Conservation (phyloP, 1,140 invertebrate genomes). For the Elymnias hypermnestra region DNA sequence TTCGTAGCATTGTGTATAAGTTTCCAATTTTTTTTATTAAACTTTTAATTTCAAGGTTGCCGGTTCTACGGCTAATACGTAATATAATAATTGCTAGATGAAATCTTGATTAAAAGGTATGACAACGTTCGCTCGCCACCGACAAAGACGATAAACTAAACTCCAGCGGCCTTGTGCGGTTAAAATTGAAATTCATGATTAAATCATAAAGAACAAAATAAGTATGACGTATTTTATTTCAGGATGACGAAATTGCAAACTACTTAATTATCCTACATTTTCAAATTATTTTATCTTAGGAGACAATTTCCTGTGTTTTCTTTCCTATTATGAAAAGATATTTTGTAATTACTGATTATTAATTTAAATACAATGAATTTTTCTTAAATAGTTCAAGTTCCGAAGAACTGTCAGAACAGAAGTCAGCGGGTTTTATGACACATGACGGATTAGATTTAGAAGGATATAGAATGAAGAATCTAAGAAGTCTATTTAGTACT, state of each 20-base stretch:
- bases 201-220: conserved; percentile 31
- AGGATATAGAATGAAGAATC: no score
- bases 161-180: conserved; percentile 30
- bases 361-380: no score
- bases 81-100: not conserved
- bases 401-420: no score
- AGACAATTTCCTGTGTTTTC: no score
- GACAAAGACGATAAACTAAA: conserved; percentile 35
- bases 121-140: conserved; percentile 17
- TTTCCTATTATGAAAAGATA: no score
- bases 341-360: conserved; percentile 27
- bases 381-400: no score
- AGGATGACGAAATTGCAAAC: no score
- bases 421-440: no score
- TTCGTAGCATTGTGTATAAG: conserved; percentile 45
- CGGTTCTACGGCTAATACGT: not conserved
- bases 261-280: no score
- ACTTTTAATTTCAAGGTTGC: conserved; percentile 6
- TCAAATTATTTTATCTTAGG: no score
- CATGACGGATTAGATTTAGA: no score
- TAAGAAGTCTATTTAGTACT: no score
- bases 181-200: conserved; percentile 32
- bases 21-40: conserved; percentile 15
- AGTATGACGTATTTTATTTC: conserved; percentile 26
- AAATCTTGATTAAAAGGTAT: not conserved